Percentiles rank a stretch among this genome's conserved stretches.
Evolutionary conservation across 1,140 invertebrate species (phyloP).

Genomic region (Drosophila saltans): DNA sequence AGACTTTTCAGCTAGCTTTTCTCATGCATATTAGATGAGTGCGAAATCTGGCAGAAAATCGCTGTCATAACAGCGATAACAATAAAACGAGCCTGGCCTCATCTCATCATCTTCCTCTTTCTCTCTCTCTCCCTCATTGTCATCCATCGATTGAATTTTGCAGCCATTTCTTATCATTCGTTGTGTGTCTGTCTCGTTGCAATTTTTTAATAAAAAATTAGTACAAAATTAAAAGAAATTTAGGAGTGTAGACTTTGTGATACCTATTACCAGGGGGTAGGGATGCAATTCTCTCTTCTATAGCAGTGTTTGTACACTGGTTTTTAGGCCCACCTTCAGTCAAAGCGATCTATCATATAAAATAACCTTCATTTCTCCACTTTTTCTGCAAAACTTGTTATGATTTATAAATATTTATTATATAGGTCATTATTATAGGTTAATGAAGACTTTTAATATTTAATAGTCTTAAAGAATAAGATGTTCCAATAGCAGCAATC

Average conservation of each 20-base stretch:
- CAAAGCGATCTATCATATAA: no score
- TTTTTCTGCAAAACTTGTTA: no score
- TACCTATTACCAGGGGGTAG: neutral
- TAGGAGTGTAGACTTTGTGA: neutral
- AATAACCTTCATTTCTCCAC: no score
- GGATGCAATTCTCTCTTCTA: no score
- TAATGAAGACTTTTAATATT: no score
- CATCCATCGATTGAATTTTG: slow-evolving; percentile 40
- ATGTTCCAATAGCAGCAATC: no score
- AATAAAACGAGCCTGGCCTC: slow-evolving; percentile 39
- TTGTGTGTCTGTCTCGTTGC: slow-evolving; percentile 7
- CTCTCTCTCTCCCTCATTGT: slow-evolving; percentile 7
- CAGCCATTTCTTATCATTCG: slow-evolving; percentile 31
- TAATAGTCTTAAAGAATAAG: no score
- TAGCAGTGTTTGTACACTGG: no score
- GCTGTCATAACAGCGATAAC: slow-evolving; percentile 74
- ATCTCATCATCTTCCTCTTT: slow-evolving; percentile 16
- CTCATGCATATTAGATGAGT: slow-evolving; percentile 73
- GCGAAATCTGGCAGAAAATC: slow-evolving; percentile 26
- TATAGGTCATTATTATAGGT: no score
- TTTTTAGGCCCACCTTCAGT: no score
- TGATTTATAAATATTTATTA: no score
- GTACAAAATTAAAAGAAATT: neutral
- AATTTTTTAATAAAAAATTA: slow-evolving; percentile 52
- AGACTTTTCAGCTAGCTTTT: slow-evolving; percentile 64